Percentiles rank a stretch among this genome's conserved stretches.
These are phyloP conservation scores for Drosophila bunnanda DNA, from an alignment of 2,888 invertebrate genomes.

Conservation along the genomic window DNA sequence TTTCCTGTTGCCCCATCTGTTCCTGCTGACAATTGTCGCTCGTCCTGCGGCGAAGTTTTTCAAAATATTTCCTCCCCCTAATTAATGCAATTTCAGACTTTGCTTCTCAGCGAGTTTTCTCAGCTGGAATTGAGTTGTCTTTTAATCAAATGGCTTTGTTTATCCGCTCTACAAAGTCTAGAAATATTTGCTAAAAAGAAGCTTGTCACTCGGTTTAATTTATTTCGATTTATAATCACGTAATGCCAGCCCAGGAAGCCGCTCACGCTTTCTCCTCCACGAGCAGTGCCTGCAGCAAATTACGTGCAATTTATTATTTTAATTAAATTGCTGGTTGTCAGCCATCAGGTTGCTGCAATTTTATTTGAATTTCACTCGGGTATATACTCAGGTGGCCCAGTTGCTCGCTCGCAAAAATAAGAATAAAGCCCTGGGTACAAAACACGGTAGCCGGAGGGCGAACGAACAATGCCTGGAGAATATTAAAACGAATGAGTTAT, in stretches of 20 bases:
- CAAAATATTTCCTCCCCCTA: conserved; percentile 25
- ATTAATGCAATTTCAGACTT: conserved; percentile 40
- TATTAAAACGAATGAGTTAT: conserved; percentile 69
- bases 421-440: conserved; percentile 1
- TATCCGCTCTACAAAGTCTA: neutral
- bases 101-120: conserved; percentile 1
- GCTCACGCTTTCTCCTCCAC: neutral
- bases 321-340: conserved; percentile 65
- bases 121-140: conserved; percentile 6
- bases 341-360: conserved; percentile 50
- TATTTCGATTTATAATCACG: conserved; percentile 10
- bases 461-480: conserved; percentile 44
- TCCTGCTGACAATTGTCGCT: conserved; percentile 25
- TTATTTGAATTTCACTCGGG: conserved; percentile 45
- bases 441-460: conserved; percentile 23
- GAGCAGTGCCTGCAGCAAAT: conserved; percentile 47
- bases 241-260: conserved; percentile 10
- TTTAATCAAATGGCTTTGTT: conserved; percentile 6
- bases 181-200: neutral
- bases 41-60: conserved; percentile 16
- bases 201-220: conserved; percentile 1
- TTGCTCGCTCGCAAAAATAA: conserved; percentile 13
- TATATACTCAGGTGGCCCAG: conserved; percentile 34
- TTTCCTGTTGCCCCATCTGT: neutral
- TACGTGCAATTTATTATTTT: conserved; percentile 72